phyloP scores from a whole-genome alignment of 1,140 invertebrate species.

The Hyposmocoma kahamanoa region DNA sequence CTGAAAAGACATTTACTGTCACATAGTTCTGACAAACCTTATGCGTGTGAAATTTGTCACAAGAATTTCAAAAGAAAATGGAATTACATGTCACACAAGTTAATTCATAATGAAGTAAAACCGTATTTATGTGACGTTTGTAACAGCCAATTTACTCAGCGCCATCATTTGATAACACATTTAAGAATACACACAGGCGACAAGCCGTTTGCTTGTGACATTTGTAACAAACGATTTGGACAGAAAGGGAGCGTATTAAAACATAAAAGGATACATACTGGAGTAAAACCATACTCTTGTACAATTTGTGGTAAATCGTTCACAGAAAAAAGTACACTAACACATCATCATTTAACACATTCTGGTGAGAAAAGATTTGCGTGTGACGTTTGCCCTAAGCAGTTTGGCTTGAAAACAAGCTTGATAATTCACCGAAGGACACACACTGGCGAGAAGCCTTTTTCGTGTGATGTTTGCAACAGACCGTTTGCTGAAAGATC shows the following conservation, averaged over 20 bases:
- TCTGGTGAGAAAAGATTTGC: slow-evolving; percentile 88
- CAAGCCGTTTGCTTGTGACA: slow-evolving; percentile 78
- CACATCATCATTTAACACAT: slow-evolving; percentile 86
- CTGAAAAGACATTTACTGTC: no score
- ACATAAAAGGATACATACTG: slow-evolving; percentile 88
- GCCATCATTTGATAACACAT: slow-evolving; percentile 55
- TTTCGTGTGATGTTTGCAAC: slow-evolving; percentile 92
- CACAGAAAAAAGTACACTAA: slow-evolving; percentile 84
- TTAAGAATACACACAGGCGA: slow-evolving; percentile 61
- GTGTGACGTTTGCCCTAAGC: slow-evolving; percentile 91
- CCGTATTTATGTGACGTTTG: no score
- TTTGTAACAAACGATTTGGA: slow-evolving; percentile 83
- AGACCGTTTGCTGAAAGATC: no score
- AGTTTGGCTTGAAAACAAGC: slow-evolving; percentile 82
- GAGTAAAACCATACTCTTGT: slow-evolving; percentile 92
- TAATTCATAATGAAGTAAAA: no score
- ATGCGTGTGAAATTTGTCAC: no score
- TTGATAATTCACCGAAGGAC: slow-evolving; percentile 68
- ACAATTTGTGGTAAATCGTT: slow-evolving; percentile 86
- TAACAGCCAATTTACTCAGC: no score
- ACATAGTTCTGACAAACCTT: no score
- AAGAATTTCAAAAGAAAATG: no score
- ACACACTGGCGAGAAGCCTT: slow-evolving; percentile 85
- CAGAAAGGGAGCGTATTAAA: slow-evolving; percentile 85
- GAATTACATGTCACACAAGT: no score